A percentile compares a stretch with the other conserved stretches of the same genome.
phyloP scores from a whole-genome alignment of 2,888 invertebrate genomes.

The Troglohyphantes excavatus region DNA sequence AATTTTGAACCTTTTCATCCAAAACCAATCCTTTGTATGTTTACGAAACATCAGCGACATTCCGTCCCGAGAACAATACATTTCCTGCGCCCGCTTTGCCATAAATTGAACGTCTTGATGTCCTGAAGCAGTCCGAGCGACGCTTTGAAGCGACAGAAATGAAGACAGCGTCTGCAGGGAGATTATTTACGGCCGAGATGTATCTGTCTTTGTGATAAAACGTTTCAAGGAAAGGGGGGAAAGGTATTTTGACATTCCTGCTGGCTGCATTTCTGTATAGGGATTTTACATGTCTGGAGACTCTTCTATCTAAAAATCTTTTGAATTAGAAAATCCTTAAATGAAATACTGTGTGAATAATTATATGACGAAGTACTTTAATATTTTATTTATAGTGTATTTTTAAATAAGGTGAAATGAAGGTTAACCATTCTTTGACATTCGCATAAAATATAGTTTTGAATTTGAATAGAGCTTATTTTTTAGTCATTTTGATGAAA shows the following conservation, averaged over 20 bases:
- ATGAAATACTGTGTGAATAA: too few relatives aligned
- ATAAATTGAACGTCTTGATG: conserved; percentile 2
- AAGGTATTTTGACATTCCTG: neutral
- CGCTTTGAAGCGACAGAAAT: conserved; percentile 4
- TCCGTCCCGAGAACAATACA: conserved; percentile 24
- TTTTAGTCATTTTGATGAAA: too few relatives aligned
- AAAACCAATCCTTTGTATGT: neutral
- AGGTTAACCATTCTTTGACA: too few relatives aligned
- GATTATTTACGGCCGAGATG: neutral
- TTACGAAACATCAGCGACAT: neutral
- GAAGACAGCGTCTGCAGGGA: neutral
- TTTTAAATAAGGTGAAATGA: too few relatives aligned
- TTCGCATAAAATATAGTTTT: too few relatives aligned
- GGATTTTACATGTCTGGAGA: too few relatives aligned
- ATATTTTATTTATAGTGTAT: too few relatives aligned
- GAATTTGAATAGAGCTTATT: too few relatives aligned
- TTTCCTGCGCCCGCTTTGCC: neutral
- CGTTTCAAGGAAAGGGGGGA: neutral
- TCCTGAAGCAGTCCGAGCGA: conserved; percentile 1
- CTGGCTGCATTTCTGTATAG: too few relatives aligned
- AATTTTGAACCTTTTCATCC: neutral
- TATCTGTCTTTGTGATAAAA: conserved; percentile 16
- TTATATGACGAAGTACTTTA: too few relatives aligned
- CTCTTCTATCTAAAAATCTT: too few relatives aligned
- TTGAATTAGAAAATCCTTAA: too few relatives aligned